Evolutionary conservation across 2,113 vertebrate species (phyloP).

Genomic region (Seriola quinqueradiata): DNA sequence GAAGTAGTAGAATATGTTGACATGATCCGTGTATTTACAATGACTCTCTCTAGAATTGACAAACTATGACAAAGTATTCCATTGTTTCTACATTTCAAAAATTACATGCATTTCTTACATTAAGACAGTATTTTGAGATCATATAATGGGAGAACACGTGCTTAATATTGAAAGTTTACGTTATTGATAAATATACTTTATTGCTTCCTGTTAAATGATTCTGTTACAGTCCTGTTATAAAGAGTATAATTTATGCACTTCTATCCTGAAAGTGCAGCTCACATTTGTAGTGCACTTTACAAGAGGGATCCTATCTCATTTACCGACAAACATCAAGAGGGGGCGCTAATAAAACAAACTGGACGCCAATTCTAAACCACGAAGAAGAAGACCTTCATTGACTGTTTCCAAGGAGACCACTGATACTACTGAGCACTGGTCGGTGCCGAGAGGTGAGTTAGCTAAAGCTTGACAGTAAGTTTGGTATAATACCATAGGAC

Average conservation of each 20-base stretch:
- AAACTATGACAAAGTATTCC: background rate
- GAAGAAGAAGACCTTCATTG: constrained; percentile 52
- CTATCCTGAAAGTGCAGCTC: background rate
- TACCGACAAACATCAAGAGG: background rate
- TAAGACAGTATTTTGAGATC: background rate
- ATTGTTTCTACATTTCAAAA: background rate
- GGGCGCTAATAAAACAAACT: constrained; percentile 17
- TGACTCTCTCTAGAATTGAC: background rate
- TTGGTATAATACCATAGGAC: background rate
- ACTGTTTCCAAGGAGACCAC: constrained; percentile 76
- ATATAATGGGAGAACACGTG: background rate
- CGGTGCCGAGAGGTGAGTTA: constrained; percentile 47
- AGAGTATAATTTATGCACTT: background rate
- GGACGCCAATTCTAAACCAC: background rate
- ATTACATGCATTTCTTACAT: background rate
- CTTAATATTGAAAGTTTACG: background rate
- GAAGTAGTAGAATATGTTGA: background rate
- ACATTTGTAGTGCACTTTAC: background rate
- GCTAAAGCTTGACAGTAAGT: background rate
- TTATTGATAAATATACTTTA: background rate
- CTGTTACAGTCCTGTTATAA: background rate
- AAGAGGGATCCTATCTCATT: background rate
- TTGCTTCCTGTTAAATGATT: background rate
- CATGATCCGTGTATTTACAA: background rate
- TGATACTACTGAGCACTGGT: constrained; percentile 28